phyloP scores from a whole-genome alignment of 2,113 vertebrate genomes.

The Xenus cinereus region DNA sequence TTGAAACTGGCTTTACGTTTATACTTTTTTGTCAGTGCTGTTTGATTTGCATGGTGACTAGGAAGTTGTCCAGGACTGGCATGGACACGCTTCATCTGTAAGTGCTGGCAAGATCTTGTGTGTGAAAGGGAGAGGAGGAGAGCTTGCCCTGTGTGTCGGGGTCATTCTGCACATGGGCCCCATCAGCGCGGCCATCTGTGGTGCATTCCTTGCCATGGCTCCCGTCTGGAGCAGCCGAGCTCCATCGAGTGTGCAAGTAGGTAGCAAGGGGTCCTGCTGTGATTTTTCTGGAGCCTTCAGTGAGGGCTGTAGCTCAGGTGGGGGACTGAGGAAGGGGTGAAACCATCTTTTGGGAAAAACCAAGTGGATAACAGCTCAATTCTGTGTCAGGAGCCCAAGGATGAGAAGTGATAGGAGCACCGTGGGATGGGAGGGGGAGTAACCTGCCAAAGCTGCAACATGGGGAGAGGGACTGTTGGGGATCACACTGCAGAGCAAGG shows the following conservation, averaged over 20 bases:
- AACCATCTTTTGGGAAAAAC: not conserved
- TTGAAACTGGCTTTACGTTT: not conserved
- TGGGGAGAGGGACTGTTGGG: not conserved
- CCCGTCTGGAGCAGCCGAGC: not conserved
- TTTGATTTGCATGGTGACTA: not conserved
- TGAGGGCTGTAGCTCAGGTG: not conserved
- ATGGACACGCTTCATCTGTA: fast-evolving
- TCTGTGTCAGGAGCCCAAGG: not conserved
- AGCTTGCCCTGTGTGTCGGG: not conserved
- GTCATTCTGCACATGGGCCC: fast-evolving
- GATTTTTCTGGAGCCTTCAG: not conserved
- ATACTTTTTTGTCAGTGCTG: not conserved
- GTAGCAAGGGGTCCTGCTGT: no score
- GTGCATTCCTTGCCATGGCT: not conserved
- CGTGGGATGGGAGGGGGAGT: not conserved
- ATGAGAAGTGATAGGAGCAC: not conserved
- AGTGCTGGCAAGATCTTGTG: not conserved
- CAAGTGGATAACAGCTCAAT: not conserved
- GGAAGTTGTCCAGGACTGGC: not conserved
- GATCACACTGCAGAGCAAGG: not conserved
- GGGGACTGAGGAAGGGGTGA: not conserved
- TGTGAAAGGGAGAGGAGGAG: not conserved
- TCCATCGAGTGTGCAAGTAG: fast-evolving
- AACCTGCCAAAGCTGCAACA: not conserved
- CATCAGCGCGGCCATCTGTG: fast-evolving